Evolutionary conservation across 1,140 invertebrate species (phyloP).

Genomic region (Lasioglossum baleicum): DNA sequence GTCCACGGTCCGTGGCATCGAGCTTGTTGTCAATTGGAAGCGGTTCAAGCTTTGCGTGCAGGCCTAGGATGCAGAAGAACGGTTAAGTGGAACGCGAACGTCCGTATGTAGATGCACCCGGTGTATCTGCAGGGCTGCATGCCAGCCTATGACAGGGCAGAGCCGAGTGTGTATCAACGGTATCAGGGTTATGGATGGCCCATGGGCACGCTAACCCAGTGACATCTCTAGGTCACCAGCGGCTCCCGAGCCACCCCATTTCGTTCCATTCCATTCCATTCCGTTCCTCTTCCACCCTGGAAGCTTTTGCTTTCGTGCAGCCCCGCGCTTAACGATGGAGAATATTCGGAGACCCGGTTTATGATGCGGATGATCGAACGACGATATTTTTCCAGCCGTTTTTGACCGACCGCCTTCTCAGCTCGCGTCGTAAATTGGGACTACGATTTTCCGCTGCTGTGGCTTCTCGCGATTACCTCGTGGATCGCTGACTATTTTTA

Average conservation of each 20-base stretch:
- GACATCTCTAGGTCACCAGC: constrained; percentile 76
- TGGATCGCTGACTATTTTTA: too few relatives aligned
- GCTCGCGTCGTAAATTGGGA: too few relatives aligned
- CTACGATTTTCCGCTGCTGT: too few relatives aligned
- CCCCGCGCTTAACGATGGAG: not conserved
- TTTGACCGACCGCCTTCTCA: too few relatives aligned
- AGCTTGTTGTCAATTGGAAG: constrained; percentile 9
- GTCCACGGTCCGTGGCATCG: not conserved
- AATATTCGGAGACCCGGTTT: not conserved
- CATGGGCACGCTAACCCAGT: constrained; percentile 75
- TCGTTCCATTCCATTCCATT: not conserved
- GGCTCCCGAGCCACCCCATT: constrained; percentile 21
- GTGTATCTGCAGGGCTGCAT: constrained; percentile 33
- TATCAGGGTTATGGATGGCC: constrained; percentile 73
- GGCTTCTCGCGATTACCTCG: too few relatives aligned
- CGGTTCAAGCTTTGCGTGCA: constrained; percentile 13
- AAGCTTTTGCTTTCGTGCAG: not conserved
- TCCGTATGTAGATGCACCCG: constrained; percentile 29
- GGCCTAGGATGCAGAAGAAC: constrained; percentile 17
- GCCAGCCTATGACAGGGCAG: constrained; percentile 55
- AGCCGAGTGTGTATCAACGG: constrained; percentile 65
- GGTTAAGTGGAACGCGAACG: constrained; percentile 34
- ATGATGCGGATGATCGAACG: too few relatives aligned
- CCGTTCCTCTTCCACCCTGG: not conserved
- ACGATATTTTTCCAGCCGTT: too few relatives aligned